Conservation (phyloP, 2,888 invertebrate species). For the Frankliniella intonsa region DNA sequence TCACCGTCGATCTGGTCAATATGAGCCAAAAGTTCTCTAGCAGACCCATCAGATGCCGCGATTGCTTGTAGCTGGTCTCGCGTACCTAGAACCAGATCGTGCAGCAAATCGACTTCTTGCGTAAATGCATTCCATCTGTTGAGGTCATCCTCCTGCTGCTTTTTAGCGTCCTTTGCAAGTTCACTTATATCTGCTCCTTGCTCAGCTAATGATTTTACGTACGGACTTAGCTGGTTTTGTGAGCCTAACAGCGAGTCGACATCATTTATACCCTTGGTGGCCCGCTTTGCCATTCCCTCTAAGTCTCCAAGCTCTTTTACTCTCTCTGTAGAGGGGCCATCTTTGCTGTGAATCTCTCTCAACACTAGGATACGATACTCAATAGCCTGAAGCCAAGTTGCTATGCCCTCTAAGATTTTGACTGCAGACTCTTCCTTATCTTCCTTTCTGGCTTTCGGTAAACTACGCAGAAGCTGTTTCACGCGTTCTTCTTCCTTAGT, state of each 20-base stretch:
- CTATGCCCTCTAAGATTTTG: constrained; percentile 72
- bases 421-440: constrained; percentile 64
- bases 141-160: constrained; percentile 56
- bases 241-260: background rate
- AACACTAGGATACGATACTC: constrained; percentile 61
- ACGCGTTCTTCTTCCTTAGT: background rate
- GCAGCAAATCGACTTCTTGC: constrained; percentile 57
- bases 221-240: constrained; percentile 51
- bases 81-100: constrained; percentile 50
- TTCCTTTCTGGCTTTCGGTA: background rate
- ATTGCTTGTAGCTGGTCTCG: constrained; percentile 52
- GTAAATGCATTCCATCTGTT: constrained; percentile 68
- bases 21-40: constrained; percentile 61
- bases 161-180: constrained; percentile 58
- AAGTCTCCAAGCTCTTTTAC: constrained; percentile 59
- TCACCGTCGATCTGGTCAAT: constrained; percentile 65
- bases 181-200: constrained; percentile 68
- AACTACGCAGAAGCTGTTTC: constrained; percentile 44
- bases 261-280: background rate
- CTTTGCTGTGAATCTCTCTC: constrained; percentile 30
- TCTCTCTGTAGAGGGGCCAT: constrained; percentile 48
- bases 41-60: constrained; percentile 59
- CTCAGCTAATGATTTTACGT: constrained; percentile 56
- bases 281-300: constrained; percentile 37
- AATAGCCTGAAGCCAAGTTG: constrained; percentile 79